Base-by-base conservation (phyloP, 2,797 vertebrate genomes). In the Melopsittacus undulatus region DNA sequence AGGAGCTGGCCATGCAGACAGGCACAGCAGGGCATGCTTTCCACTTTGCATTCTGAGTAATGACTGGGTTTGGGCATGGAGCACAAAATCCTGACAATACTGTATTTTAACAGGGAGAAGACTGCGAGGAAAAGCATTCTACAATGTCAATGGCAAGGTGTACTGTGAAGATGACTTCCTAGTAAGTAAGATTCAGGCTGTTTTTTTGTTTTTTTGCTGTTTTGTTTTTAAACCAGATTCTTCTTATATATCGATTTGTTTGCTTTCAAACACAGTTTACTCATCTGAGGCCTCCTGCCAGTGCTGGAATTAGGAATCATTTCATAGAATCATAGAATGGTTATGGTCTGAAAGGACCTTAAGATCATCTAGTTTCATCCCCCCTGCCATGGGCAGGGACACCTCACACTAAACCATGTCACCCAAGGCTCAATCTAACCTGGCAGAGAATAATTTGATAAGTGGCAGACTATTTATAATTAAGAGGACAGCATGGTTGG, bases 151-250 rank as follows among this genome's bases (percentile, higher is more conserved):
- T 19, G 99, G 99, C 87, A 99, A 99, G 91, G 99, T 99, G 92
- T 99, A 99, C 97, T 99, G 99, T 92, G 99, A 99, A 97, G 99
- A 99, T 97, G 99, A 99, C 96, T 99, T 99, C 97, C 98, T 99
- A 98, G 99, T 99, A 97, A 98, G 98, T 98, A 94, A 91, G 27
- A 89, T 88, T 90, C 72, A 89, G 93, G 43, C 87, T 4, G 73
- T 93, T 85, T 91, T 83, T 59, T 8, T 0, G 49, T 27, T 8
- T 26, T 27, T 49, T n/a, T n/a, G n/a, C 26, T 51, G 14, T 51
- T 40, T 78, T 62, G 30, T 54, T 91, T 87, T 74, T 63, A 30
- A 73, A 52, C 13, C 11, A 87, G 52, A 70, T 56, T 2, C 3
- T 79, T 87, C 6, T 73, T 86, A 76, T 70, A 1, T 36, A 32